Evolutionary conservation across 2,113 vertebrate genomes (phyloP).

Genomic region (Cochlearius cochlearius): DNA sequence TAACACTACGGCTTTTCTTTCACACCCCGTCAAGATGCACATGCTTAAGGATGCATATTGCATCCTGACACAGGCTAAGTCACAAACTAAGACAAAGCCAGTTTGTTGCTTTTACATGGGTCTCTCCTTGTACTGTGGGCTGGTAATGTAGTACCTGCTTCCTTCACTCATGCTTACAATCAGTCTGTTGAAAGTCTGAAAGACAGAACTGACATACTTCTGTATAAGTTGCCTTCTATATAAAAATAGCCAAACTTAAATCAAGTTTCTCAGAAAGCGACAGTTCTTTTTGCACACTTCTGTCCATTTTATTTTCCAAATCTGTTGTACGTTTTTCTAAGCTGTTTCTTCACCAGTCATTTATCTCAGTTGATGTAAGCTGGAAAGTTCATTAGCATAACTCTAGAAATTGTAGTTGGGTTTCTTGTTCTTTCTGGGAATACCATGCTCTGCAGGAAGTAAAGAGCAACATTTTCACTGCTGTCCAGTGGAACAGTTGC

Average conservation of each 20-base stretch:
- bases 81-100: not conserved
- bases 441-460: not conserved
- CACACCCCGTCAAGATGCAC: not conserved
- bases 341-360: not conserved
- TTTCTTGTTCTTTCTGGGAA: not conserved
- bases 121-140: not conserved
- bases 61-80: not conserved
- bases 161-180: not conserved
- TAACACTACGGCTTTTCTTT: not conserved
- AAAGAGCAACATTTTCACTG: not conserved
- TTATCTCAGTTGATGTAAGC: not conserved
- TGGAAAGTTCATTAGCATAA: not conserved
- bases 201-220: not conserved
- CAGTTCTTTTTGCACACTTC: not conserved
- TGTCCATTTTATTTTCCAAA: not conserved
- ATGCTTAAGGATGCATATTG: not conserved
- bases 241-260: not conserved
- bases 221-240: not conserved
- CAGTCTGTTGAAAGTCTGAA: not conserved
- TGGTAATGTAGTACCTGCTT: not conserved
- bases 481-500: not conserved
- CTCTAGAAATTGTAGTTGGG: not conserved
- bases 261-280: not conserved
- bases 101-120: not conserved
- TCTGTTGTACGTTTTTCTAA: not conserved